Evolutionary conservation across 2,888 invertebrate species (phyloP), one percentile per base, ranked within the genome.

Genomic region (Busseola fusca): DNA sequence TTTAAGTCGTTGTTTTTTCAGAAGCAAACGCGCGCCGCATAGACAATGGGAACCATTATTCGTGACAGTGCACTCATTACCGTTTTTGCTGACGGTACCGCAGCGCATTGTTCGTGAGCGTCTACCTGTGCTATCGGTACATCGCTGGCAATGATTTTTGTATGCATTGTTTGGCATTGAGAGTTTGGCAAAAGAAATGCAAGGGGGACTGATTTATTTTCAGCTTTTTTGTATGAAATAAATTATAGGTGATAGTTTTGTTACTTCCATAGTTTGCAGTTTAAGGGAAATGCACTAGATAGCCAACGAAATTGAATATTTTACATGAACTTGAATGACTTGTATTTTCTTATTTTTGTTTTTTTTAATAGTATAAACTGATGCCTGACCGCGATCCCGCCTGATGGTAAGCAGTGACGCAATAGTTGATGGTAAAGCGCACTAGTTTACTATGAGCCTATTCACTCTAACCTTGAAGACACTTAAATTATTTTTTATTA

Each of bases 31-130:
- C 88, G 84, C 87, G 87, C 88, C 90, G 87, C 93, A 92, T 93
- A 93, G 93, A 94, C 94, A 94, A 94, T 94, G 90, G 89, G 57
- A 76, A 86, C 93, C 92, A 94, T 93, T 93, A 93, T 92, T 87
- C 90, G 84, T 88, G 92, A 92, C 93, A 92, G 91, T 93, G 91
- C 91, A 90, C 94, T 95, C 94, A 94, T 95, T 95, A 95, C 94
- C 94, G 89, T 93, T 94, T 90, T 94, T 93, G 91, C 89, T 88
- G 87, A 89, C 87, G 84, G 86, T 80, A 78, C 75, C 74, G 67
- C 80, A 69, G 66, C 56, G 91, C 88, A 93, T 93, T 94, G 93
- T 93, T 88, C 89, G 88, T 84, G 83, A 88, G 90, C 90, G 91
- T 91, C 93, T 94, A 93, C 94, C 94, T 94, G 93, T 92, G 89